Evolutionary conservation across 2,113 vertebrate genomes (phyloP).

Genomic region (Sander lucioperca): DNA sequence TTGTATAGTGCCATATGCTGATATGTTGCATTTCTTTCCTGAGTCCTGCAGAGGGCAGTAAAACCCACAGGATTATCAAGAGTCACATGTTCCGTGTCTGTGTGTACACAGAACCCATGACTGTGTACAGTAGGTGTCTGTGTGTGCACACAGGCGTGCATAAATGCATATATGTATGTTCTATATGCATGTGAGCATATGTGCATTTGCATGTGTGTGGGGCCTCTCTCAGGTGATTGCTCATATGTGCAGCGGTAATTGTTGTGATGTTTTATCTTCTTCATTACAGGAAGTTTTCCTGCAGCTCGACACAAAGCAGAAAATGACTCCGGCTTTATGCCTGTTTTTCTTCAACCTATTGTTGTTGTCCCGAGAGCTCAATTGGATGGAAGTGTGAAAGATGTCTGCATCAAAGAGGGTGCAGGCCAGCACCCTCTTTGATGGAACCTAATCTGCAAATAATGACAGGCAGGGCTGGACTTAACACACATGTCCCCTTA

Average conservation of each 20-base stretch:
- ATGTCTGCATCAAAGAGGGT: conserved; percentile 75
- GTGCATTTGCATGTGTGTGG: conserved; percentile 50
- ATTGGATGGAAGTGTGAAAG: conserved; percentile 71
- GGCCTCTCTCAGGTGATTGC: conserved; percentile 47
- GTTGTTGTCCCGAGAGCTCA: conserved; percentile 51
- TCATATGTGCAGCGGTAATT: conserved; percentile 61
- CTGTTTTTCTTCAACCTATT: conserved; percentile 35
- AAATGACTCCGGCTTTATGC: conserved; percentile 41
- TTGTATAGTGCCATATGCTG: neutral
- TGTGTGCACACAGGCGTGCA: neutral
- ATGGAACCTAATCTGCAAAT: conserved; percentile 84
- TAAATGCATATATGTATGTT: conserved; percentile 41
- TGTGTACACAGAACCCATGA: neutral
- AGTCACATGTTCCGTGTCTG: neutral
- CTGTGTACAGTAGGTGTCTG: conserved; percentile 2
- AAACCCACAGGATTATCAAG: conserved; percentile 45
- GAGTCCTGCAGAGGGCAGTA: conserved; percentile 76
- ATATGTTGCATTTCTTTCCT: neutral
- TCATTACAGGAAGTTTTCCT: conserved; percentile 63
- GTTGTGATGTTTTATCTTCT: conserved; percentile 45
- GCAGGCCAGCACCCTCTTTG: conserved; percentile 75
- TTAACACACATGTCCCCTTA: conserved; percentile 53
- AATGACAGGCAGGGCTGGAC: too few species aligned
- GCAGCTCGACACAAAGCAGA: conserved; percentile 58
- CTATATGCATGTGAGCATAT: conserved; percentile 37